Conservation (phyloP, 2,888 invertebrate genomes). For the Andrena trimmerana region DNA sequence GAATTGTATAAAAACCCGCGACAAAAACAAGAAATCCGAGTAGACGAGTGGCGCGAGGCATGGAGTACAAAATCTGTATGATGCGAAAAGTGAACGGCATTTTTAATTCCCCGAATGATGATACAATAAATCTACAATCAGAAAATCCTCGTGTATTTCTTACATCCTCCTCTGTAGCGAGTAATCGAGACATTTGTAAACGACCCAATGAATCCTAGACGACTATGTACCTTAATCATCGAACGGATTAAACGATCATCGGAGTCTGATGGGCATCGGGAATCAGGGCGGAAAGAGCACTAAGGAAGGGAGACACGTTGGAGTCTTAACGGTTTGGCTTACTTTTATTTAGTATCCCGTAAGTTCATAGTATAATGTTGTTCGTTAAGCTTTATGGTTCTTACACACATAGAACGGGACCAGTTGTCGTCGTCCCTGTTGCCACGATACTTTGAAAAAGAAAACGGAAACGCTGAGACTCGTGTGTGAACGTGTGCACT, state of each 20-base stretch:
- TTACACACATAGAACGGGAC: slow-evolving; percentile 84
- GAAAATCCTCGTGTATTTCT: neutral
- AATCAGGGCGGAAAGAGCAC: neutral
- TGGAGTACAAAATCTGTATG: slow-evolving; percentile 22
- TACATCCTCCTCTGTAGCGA: neutral
- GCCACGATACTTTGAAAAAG: slow-evolving; percentile 79
- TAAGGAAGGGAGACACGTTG: slow-evolving; percentile 33
- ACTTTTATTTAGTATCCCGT: slow-evolving; percentile 85
- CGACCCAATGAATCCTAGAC: too few species aligned
- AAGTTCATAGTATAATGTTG: slow-evolving; percentile 85
- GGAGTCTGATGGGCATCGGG: neutral
- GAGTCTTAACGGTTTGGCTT: slow-evolving; percentile 82
- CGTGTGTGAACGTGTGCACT: slow-evolving; percentile 69
- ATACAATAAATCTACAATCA: slow-evolving; percentile 29
- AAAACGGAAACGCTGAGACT: slow-evolving; percentile 74
- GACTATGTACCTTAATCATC: too few species aligned
- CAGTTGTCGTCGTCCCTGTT: slow-evolving; percentile 75
- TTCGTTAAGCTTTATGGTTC: slow-evolving; percentile 84
- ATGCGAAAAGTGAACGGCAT: neutral
- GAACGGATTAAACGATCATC: neutral
- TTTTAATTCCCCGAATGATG: slow-evolving; percentile 14
- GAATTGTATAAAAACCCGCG: slow-evolving; percentile 85
- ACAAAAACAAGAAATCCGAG: slow-evolving; percentile 82
- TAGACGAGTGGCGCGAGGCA: neutral
- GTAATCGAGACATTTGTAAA: too few species aligned